Percentiles rank a stretch among this genome's conserved stretches.
phyloP scores from a whole-genome alignment of 1,140 invertebrate genomes.

The Drosophila obscura region DNA sequence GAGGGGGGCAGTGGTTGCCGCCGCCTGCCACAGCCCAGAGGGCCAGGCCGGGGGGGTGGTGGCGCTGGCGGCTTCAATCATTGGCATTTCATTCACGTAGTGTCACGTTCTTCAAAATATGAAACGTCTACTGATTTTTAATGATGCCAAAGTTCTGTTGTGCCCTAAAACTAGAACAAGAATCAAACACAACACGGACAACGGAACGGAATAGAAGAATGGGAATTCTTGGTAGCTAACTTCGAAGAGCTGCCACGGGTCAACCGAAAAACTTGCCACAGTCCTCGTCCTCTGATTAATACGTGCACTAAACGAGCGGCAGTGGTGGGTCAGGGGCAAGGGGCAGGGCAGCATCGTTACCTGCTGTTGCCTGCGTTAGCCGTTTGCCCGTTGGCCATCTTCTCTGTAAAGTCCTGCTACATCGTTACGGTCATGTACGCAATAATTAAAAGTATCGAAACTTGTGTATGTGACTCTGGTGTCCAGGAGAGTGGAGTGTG shows the following conservation, averaged over 20 bases:
- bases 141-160: constrained; percentile 69
- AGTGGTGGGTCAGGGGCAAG: too few relatives aligned
- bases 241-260: too few relatives aligned
- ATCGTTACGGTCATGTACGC: constrained; percentile 81
- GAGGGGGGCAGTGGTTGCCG: constrained; percentile 41
- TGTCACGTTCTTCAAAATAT: constrained; percentile 82
- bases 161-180: constrained; percentile 38
- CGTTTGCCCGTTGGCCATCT: constrained; percentile 32
- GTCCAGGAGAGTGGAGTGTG: constrained; percentile 20
- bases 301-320: constrained; percentile 65
- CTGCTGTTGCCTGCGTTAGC: constrained; percentile 12
- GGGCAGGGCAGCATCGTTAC: constrained; percentile 14
- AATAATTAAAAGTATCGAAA: constrained; percentile 83
- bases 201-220: neutral
- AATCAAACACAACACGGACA: constrained; percentile 15
- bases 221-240: too few relatives aligned
- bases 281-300: constrained; percentile 67
- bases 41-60: too few relatives aligned
- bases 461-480: constrained; percentile 42
- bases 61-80: neutral
- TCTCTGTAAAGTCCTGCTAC: constrained; percentile 74
- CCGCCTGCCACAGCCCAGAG: constrained; percentile 15
- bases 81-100: constrained; percentile 64
- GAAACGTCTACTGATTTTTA: constrained; percentile 82
- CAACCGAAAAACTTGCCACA: constrained; percentile 58